Base-by-base conservation (phyloP, 2,888 invertebrate genomes). In the Lamellibrachia satsuma region DNA sequence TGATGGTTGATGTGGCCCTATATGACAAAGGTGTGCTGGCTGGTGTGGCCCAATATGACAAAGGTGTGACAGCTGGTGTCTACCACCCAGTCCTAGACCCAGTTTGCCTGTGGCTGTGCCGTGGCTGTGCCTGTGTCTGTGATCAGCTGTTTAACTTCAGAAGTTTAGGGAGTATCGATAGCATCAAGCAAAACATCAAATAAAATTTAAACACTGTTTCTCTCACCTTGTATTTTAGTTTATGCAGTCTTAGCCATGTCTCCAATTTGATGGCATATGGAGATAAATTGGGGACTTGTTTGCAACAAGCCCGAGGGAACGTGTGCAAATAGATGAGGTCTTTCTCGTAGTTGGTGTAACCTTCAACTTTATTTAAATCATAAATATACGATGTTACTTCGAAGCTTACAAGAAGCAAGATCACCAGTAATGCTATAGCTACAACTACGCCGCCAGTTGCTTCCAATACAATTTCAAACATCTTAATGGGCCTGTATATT, bases 381-480 rank as follows among this genome's bases (percentile, higher is more conserved):
- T 75, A 75, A 3, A 75, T 15, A 75, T 75, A 15, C 75, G 75
- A 75, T 22, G 15, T 11, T 22, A 75, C 75, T 15, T 22, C 22
- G 6, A 75, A 15, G 75, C 75, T 75, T 75, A 75, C 75, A 75
- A 75, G 75, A 75, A 75, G 75, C 75, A 75, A 15, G 22, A 75
- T 75, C 75, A 75, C 11, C 22, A 75, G 75, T 22, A 75, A 75
- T 75, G 0, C 15, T 22, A n/a, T n/a, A 75, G 22, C n/a, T 22
- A 75, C 22, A 75, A 75, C 75, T 4, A 75, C 6, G 75, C 75
- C 75, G 75, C 75, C 75, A 75, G n/a, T 75, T 75, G n/a, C 22
- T 75, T 75, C 75, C 22, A 75, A 75, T 75, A 75, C 75, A 75
- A 75, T 75, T 75, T 75, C 75, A 75, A 91, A 52, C 91, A 91